Evolutionary conservation across 2,888 invertebrate genomes (phyloP).

Genomic region (Tridacna crocea): DNA sequence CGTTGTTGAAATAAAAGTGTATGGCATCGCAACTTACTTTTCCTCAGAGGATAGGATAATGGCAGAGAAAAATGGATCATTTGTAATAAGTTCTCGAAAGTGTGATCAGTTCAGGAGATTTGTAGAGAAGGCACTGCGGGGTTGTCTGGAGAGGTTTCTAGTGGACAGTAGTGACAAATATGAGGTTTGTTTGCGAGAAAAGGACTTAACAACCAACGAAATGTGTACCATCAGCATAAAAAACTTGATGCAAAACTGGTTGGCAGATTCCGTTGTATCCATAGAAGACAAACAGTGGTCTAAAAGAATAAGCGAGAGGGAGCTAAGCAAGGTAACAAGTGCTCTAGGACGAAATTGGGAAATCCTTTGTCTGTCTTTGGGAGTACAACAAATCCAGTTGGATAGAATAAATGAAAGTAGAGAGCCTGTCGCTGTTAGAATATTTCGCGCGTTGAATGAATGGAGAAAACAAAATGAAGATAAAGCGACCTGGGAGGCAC

Average conservation of each 20-base stretch:
- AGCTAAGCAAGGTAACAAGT: constrained; percentile 6
- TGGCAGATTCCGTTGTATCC: background rate
- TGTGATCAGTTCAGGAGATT: constrained; percentile 11
- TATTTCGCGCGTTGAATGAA: background rate
- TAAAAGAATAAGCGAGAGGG: constrained; percentile 2
- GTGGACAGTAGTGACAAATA: background rate
- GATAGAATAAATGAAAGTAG: constrained; percentile 25
- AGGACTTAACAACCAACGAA: background rate
- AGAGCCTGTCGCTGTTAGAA: constrained; percentile 4
- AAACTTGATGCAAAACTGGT: constrained; percentile 2
- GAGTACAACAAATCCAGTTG: constrained; percentile 11
- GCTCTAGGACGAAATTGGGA: constrained; percentile 32
- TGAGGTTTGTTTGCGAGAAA: background rate
- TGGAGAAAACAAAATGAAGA: constrained; percentile 1
- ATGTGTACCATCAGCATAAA: background rate
- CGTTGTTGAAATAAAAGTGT: background rate
- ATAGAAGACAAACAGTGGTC: background rate
- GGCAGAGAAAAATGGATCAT: background rate
- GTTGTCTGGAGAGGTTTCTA: background rate
- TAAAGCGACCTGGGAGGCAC: background rate
- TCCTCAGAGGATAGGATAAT: background rate
- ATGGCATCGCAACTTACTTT: background rate
- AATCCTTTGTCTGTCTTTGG: constrained; percentile 18
- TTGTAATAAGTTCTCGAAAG: constrained; percentile 3
- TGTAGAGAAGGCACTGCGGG: constrained; percentile 1